phyloP scores from a whole-genome alignment of 2,888 invertebrate genomes.

The Drosophila tanythrix region DNA sequence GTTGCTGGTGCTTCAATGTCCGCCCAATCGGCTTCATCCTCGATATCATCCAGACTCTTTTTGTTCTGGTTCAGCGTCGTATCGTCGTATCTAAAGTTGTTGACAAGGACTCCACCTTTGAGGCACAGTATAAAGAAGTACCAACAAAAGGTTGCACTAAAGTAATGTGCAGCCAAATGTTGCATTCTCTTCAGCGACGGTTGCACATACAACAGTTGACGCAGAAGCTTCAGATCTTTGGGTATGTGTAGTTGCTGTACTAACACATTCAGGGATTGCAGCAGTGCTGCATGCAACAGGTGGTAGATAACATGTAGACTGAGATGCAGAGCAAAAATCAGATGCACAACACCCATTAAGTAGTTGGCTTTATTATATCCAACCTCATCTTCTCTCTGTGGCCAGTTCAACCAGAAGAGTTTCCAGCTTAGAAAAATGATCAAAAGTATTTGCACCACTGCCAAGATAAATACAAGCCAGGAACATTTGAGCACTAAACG shows the following conservation, averaged over 20 bases:
- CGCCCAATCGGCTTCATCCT: slow-evolving; percentile 47
- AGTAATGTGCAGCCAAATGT: slow-evolving; percentile 47
- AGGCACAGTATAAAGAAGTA: slow-evolving; percentile 12
- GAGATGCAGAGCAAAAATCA: slow-evolving; percentile 25
- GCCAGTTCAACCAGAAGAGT: slow-evolving; percentile 14
- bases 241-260: slow-evolving; percentile 19
- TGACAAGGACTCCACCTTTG: slow-evolving; percentile 13
- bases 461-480: slow-evolving; percentile 13
- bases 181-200: slow-evolving; percentile 27
- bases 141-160: slow-evolving; percentile 28
- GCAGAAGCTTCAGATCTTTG: slow-evolving; percentile 5
- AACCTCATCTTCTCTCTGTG: fast-evolving
- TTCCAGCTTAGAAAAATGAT: slow-evolving; percentile 14
- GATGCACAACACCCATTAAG: slow-evolving; percentile 11
- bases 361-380: not conserved
- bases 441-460: slow-evolving; percentile 21
- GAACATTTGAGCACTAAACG: slow-evolving; percentile 21
- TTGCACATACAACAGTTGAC: slow-evolving; percentile 20
- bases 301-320: slow-evolving; percentile 42
- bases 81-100: slow-evolving; percentile 27
- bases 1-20: slow-evolving; percentile 8
- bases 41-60: slow-evolving; percentile 27
- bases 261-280: slow-evolving; percentile 34
- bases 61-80: slow-evolving; percentile 10
- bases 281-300: slow-evolving; percentile 42